A percentile compares a stretch with the other conserved stretches of the same genome.
phyloP scores from a whole-genome alignment of 2,797 vertebrate species.

The Trematomus bernacchii region DNA sequence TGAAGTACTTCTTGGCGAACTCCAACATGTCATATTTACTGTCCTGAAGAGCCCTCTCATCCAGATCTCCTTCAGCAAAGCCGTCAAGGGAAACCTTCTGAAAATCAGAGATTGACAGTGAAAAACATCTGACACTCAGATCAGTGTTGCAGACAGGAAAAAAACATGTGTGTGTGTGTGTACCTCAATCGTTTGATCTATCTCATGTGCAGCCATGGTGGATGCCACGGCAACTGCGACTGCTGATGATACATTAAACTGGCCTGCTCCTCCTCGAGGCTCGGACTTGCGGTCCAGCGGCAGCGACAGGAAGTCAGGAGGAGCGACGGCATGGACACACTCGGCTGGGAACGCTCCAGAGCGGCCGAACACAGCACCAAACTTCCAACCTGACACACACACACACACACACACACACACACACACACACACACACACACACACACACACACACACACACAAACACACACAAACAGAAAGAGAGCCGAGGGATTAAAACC shows the following conservation, averaged over 20 bases:
- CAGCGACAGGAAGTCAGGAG: slow-evolving; percentile 92
- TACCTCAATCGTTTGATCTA: slow-evolving; percentile 92
- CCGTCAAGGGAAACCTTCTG: slow-evolving; percentile 77
- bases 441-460: not conserved
- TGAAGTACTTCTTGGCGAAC: slow-evolving; percentile 94
- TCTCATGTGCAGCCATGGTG: slow-evolving; percentile 88
- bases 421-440: not conserved
- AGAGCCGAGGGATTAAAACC: slow-evolving; percentile 2
- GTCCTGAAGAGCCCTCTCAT: slow-evolving; percentile 74
- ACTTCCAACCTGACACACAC: slow-evolving; percentile 92
- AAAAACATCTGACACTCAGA: slow-evolving; percentile 18
- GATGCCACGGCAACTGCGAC: slow-evolving; percentile 92
- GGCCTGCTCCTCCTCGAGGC: slow-evolving; percentile 85
- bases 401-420: not conserved
- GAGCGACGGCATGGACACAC: slow-evolving; percentile 88
- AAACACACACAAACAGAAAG: too few relatives aligned
- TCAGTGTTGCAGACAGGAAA: slow-evolving; percentile 4
- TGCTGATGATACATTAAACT: slow-evolving; percentile 85
- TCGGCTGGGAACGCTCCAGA: slow-evolving; percentile 90
- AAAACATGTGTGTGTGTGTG: slow-evolving; percentile 22
- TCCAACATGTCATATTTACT: slow-evolving; percentile 89
- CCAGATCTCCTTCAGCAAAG: slow-evolving; percentile 49
- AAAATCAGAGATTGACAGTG: slow-evolving; percentile 32
- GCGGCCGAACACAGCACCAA: slow-evolving; percentile 91
- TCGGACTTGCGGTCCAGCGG: slow-evolving; percentile 86